phyloP scores from a whole-genome alignment of 2,888 invertebrate species.

The Netelia fuscicornis region DNA sequence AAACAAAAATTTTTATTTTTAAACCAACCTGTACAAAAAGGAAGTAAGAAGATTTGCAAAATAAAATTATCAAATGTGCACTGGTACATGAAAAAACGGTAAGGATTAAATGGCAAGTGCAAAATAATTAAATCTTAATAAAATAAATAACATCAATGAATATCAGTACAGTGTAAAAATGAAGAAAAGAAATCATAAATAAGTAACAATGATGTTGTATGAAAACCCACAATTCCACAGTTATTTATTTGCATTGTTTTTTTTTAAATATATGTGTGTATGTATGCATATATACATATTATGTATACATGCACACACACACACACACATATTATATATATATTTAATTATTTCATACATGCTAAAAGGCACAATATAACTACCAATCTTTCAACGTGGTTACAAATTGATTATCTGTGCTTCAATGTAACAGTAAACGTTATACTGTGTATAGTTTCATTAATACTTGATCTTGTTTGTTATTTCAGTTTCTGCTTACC shows the following conservation, averaged over 20 bases:
- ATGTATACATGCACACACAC: not conserved
- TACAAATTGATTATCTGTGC: constrained; percentile 79
- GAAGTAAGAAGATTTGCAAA: constrained; percentile 26
- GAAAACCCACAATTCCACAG: constrained; percentile 81
- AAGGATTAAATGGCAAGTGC: constrained; percentile 68
- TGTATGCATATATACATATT: not conserved
- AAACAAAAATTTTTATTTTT: constrained; percentile 42
- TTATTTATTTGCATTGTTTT: constrained; percentile 81
- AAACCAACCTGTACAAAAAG: constrained; percentile 43
- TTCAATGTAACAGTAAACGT: constrained; percentile 68
- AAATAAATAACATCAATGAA: constrained; percentile 83
- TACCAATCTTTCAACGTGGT: constrained; percentile 84
- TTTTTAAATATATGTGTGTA: constrained; percentile 76
- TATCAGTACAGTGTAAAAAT: constrained; percentile 79
- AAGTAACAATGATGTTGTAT: constrained; percentile 79
- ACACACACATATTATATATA: constrained; percentile 54
- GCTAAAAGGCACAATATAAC: constrained; percentile 84
- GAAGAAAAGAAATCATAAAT: constrained; percentile 76
- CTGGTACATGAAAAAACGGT: constrained; percentile 33
- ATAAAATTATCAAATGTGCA: constrained; percentile 8
- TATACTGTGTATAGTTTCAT: constrained; percentile 71
- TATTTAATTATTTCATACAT: constrained; percentile 78
- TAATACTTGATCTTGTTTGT: constrained; percentile 73
- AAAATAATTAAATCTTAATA: constrained; percentile 82
- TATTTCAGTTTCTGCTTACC: constrained; percentile 59